These are phyloP conservation scores for Cistogaster globosa DNA, from an alignment of 2,888 invertebrate species.

Conservation along the genomic window DNA sequence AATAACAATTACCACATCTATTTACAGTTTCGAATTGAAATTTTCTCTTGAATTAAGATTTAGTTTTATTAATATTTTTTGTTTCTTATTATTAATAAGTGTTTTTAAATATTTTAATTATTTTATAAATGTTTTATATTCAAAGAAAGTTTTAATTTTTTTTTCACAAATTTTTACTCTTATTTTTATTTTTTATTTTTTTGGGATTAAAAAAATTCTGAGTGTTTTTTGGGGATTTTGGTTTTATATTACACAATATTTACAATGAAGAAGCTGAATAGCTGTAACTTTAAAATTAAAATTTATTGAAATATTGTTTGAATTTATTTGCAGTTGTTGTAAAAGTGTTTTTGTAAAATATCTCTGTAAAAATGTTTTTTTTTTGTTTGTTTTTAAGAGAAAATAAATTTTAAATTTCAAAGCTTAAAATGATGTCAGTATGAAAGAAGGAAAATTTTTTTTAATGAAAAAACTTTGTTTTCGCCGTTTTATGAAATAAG, in stretches of 20 bases:
- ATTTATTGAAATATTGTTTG: constrained; percentile 69
- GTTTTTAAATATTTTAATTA: background rate
- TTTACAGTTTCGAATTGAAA: constrained; percentile 24
- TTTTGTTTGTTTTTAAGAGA: constrained; percentile 6
- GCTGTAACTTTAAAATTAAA: constrained; percentile 83
- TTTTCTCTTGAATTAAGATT: constrained; percentile 9
- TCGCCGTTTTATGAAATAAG: too few species aligned
- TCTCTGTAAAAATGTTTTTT: background rate
- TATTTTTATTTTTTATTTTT: constrained; percentile 19
- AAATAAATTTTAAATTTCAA: constrained; percentile 78
- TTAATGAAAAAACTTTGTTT: constrained; percentile 61
- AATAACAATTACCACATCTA: constrained; percentile 12
- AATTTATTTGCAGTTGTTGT: background rate
- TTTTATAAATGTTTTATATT: constrained; percentile 74
- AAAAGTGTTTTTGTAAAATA: background rate
- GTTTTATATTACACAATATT: constrained; percentile 82
- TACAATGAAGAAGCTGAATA: constrained; percentile 83
- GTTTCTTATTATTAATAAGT: background rate
- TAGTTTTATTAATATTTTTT: background rate
- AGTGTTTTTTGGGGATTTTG: constrained; percentile 76
- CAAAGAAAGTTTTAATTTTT: constrained; percentile 74
- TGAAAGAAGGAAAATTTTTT: constrained; percentile 12
- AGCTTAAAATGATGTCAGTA: constrained; percentile 63
- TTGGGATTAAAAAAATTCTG: constrained; percentile 79
- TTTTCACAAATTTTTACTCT: background rate